Base-by-base conservation (phyloP, 1,140 invertebrate genomes). In the Carposina sasakii region DNA sequence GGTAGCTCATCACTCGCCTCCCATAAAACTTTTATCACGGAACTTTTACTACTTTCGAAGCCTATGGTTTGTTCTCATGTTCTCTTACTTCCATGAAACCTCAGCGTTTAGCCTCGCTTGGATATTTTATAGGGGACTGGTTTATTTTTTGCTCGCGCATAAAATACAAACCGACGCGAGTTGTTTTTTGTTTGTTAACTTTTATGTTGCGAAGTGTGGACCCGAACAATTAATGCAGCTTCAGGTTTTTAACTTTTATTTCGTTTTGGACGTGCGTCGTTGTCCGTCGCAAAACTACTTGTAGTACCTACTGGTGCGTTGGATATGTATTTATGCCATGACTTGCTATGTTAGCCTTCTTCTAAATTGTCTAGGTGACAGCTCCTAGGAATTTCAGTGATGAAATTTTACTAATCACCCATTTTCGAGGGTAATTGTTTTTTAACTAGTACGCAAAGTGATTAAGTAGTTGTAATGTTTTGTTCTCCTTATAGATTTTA, bases 1-100 rank as follows among this genome's bases (percentile, higher is more conserved):
- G 45, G 60, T 60, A 56, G 56, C 57, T 33, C 47, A 56, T 63
- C 63, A 59, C 28, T 64, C 50, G 45, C 57, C 63, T 47, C 49
- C 47, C 48, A 54, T 52, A 57, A 57, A 59, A 53, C 48, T 52
- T 40, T 55, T 36, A 48, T 39, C 50, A 22, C 42, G 48, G 41
- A n/a, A 12, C 24, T 28, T 6, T 28, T 28, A 51, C 51, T 33
- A 55, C 34, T 40, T 28, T 45, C 40, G 45, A 30, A 20, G 40
- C 40, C 43, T 39, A 60, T 53, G 41, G 53, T 49, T 53, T 50
- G 45, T 47, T 36, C 48, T 52, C 47, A 41, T 43, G 31, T 16
- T 33, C 31, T 20, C 12, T 28, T 28, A 28, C 1, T 51, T 51
- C 41, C 48, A 36, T 37, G 52, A 44, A 52, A 41, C 22, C 19